phyloP scores from a whole-genome alignment of 2,888 invertebrate species.

The Eledone cirrhosa region DNA sequence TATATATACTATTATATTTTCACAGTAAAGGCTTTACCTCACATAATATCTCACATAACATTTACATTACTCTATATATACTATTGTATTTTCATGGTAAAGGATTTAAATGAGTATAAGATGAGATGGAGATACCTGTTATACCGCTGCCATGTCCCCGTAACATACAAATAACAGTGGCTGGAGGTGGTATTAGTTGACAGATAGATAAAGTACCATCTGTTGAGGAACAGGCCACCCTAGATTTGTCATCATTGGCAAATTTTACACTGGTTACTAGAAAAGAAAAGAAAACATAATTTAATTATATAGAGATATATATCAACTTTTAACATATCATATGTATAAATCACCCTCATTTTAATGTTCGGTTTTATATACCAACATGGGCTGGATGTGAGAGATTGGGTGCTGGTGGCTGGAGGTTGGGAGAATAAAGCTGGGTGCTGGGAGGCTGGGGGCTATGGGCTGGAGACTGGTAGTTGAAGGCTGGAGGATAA shows the following conservation, averaged over 20 bases:
- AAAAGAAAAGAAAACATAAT: constrained; percentile 31
- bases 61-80: too few species aligned
- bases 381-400: background rate
- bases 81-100: too few species aligned
- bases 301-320: too few species aligned
- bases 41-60: too few species aligned
- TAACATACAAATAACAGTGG: constrained; percentile 77
- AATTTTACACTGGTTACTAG: constrained; percentile 78
- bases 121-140: constrained; percentile 71
- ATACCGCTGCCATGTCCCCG: constrained; percentile 80
- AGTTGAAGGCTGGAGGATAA: background rate
- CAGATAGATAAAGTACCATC: constrained; percentile 84
- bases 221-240: constrained; percentile 81
- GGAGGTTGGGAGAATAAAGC: background rate
- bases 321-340: too few species aligned
- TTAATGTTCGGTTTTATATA: background rate
- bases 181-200: constrained; percentile 73
- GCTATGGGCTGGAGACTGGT: background rate
- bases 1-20: too few species aligned
- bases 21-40: too few species aligned
- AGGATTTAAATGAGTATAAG: too few species aligned
- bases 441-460: background rate
- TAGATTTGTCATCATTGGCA: constrained; percentile 84
- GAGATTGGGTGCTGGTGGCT: background rate
- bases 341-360: too few species aligned